Evolutionary conservation across 2,888 invertebrate species (phyloP).

Genomic region (Hirtodrosophila trivittata): DNA sequence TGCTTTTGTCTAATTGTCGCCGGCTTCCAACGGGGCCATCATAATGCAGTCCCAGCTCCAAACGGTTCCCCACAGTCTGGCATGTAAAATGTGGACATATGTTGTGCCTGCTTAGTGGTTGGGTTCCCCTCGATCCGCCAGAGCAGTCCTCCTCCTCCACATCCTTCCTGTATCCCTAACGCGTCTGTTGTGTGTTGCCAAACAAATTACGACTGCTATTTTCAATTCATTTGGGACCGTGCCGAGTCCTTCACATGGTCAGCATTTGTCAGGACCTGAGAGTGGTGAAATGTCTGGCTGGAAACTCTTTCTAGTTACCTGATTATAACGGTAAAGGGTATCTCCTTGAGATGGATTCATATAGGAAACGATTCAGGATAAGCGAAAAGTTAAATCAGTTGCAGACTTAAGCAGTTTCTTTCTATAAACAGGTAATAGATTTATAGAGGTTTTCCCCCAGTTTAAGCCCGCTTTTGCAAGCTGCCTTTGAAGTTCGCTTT

Average conservation of each 20-base stretch:
- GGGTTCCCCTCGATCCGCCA: slow-evolving; percentile 20
- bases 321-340: too few relatives aligned
- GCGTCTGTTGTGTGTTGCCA: slow-evolving; percentile 52
- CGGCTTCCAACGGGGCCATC: slow-evolving; percentile 21
- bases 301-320: too few relatives aligned
- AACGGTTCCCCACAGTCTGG: slow-evolving; percentile 44
- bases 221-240: slow-evolving; percentile 75
- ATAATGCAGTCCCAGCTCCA: slow-evolving; percentile 64
- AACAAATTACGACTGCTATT: slow-evolving; percentile 77
- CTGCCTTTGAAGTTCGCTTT: background rate
- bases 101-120: slow-evolving; percentile 52
- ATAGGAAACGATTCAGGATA: too few relatives aligned
- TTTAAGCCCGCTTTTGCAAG: too few relatives aligned
- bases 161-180: background rate
- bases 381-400: too few relatives aligned
- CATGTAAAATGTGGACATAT: slow-evolving; percentile 70
- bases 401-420: too few relatives aligned
- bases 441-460: too few relatives aligned
- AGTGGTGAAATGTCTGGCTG: background rate
- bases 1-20: slow-evolving; percentile 76
- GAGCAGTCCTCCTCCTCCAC: too few relatives aligned
- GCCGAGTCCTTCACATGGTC: slow-evolving; percentile 46
- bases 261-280: slow-evolving; percentile 7
- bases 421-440: too few relatives aligned
- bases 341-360: too few relatives aligned